These are phyloP conservation scores for Odontocolon sp. DNA, from an alignment of 2,888 invertebrate genomes.

Conservation along the genomic window DNA sequence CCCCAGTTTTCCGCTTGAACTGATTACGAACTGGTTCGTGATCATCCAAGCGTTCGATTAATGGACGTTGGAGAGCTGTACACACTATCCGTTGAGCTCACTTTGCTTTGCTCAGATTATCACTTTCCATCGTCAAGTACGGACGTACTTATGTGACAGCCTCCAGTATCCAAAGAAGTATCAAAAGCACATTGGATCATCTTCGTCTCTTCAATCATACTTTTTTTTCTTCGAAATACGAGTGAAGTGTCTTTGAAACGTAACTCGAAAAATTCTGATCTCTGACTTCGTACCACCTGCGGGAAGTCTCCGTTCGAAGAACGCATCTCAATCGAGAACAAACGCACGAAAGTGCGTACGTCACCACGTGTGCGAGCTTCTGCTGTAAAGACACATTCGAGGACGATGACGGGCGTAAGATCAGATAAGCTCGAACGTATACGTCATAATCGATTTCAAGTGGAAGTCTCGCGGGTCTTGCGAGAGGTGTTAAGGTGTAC, in stretches of 20 bases:
- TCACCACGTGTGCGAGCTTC: constrained; percentile 46
- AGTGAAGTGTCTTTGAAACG: background rate
- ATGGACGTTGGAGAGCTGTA: constrained; percentile 60
- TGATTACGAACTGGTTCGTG: constrained; percentile 78
- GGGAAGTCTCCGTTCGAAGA: constrained; percentile 16
- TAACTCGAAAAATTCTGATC: constrained; percentile 4
- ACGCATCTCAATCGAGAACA: constrained; percentile 12
- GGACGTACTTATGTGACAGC: constrained; percentile 40
- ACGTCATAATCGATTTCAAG: constrained; percentile 65
- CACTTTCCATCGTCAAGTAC: constrained; percentile 61
- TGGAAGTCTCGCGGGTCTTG: constrained; percentile 25
- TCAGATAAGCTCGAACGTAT: constrained; percentile 62
- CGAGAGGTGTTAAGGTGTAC: constrained; percentile 47
- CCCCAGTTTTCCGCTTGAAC: constrained; percentile 76
- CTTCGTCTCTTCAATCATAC: too few relatives aligned
- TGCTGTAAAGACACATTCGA: constrained; percentile 27
- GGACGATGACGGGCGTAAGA: constrained; percentile 58
- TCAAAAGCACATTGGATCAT: too few relatives aligned
- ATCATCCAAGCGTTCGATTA: constrained; percentile 77
- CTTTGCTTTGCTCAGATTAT: constrained; percentile 62
- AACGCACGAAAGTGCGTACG: constrained; percentile 56
- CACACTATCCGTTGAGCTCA: constrained; percentile 35
- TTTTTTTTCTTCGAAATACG: background rate
- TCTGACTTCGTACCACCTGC: constrained; percentile 7
- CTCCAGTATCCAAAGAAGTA: background rate